These are phyloP conservation scores for Agelastica alni DNA, from an alignment of 2,888 invertebrate species.

Conservation along the genomic window DNA sequence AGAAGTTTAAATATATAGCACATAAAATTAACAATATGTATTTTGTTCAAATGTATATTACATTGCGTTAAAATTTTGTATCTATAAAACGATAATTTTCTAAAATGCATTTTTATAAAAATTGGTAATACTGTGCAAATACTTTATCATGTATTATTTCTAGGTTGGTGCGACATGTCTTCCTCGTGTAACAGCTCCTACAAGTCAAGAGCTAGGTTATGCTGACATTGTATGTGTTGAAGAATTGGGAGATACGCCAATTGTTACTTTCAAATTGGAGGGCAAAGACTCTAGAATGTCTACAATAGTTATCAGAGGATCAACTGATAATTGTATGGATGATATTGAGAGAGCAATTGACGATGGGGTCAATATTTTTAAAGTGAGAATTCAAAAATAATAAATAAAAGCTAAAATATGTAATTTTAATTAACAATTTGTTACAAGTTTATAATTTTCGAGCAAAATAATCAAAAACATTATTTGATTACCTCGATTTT, in stretches of 20 bases:
- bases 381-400: conserved; percentile 66
- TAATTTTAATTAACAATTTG: neutral
- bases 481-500: too few relatives aligned
- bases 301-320: conserved; percentile 92
- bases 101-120: too few relatives aligned
- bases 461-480: too few relatives aligned
- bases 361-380: conserved; percentile 99
- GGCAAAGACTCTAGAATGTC: conserved; percentile 84
- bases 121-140: too few relatives aligned
- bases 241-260: conserved; percentile 93
- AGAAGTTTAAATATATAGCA: too few relatives aligned
- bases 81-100: too few relatives aligned
- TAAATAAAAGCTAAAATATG: too few relatives aligned
- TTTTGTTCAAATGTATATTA: too few relatives aligned
- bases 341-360: conserved; percentile 98
- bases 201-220: conserved; percentile 87
- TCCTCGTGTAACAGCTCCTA: conserved; percentile 75
- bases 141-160: too few relatives aligned
- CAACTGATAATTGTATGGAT: conserved; percentile 98
- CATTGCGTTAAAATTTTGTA: too few relatives aligned
- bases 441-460: too few relatives aligned
- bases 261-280: conserved; percentile 90
- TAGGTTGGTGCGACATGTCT: conserved; percentile 60
- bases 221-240: conserved; percentile 88
- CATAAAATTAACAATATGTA: too few relatives aligned